Evolutionary conservation across 2,888 invertebrate species (phyloP), one percentile per base, ranked within the genome.

Genomic region (Campoletis raptor): DNA sequence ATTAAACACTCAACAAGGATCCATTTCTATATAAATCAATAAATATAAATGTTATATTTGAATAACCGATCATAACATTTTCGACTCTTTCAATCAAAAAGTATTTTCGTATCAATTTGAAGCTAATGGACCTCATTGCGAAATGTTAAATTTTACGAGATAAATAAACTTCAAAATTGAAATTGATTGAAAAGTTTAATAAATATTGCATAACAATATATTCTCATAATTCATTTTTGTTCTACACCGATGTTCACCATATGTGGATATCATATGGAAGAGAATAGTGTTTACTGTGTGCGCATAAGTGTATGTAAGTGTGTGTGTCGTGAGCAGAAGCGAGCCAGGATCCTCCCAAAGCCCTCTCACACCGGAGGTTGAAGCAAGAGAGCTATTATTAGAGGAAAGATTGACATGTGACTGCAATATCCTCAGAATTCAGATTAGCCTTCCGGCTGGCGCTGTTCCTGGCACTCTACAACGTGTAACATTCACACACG

Each of bases 391-490:
- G 88, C 81, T 76, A 88, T 89, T 87, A 88, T 88, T 86, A 87
- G 86, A 88, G 81, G 83, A 89, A 85, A 85, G 89, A 89, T 89
- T 89, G 89, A 88, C 88, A 87, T 87, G 89, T 87, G 88, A 87
- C 87, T 87, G 87, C 87, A 89, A 89, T 89, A 89, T 89, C 86
- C 86, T 83, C 87, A 89, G 89, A 89, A 88, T 89, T 87, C 88
- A 87, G 89, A 89, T 89, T 89, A 89, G 88, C 87, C 88, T 87
- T 87, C 87, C 85, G 87, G 87, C 87, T 87, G 87, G 74, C 54
- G 85, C 83, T 86, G 80, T 82, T 82, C 77, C 82, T 76, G 82
- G 82, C 82, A 70, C 77, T 82, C 82, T 52, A 70, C 70, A 64
- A 15, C 77, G 48, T 67, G 66, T 61, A 76, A 72, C 81, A 66